phyloP scores from a whole-genome alignment of 2,888 invertebrate species.

The Agrotis exclamationis region DNA sequence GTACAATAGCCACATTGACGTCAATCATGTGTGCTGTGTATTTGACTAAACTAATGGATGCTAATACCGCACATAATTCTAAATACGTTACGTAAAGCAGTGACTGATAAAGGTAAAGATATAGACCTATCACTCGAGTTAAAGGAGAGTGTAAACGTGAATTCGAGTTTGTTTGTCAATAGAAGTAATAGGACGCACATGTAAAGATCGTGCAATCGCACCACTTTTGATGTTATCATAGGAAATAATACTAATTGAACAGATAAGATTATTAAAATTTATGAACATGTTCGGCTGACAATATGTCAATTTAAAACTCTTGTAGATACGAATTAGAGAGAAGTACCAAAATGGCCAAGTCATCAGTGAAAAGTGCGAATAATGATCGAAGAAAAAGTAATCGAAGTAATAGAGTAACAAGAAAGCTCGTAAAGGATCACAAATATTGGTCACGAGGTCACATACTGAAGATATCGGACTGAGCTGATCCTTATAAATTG shows the following conservation, averaged over 20 bases:
- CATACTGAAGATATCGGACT: background rate
- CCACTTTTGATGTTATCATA: constrained; percentile 17
- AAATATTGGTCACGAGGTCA: background rate
- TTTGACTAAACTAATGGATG: constrained; percentile 62
- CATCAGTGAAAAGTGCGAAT: no score
- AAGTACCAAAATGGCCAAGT: no score
- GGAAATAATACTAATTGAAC: constrained; percentile 19
- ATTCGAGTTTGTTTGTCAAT: constrained; percentile 34
- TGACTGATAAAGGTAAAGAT: constrained; percentile 44
- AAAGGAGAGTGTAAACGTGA: constrained; percentile 11
- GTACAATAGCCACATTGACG: constrained; percentile 61
- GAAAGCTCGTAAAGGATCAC: background rate
- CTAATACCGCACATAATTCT: constrained; percentile 58
- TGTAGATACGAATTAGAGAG: background rate
- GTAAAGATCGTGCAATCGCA: constrained; percentile 13
- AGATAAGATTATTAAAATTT: constrained; percentile 22
- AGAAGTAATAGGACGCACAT: constrained; percentile 23
- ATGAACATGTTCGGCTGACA: background rate
- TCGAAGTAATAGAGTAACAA: background rate
- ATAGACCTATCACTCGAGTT: constrained; percentile 18
- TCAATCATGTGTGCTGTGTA: constrained; percentile 55
- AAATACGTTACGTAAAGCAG: constrained; percentile 50
- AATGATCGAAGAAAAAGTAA: no score
- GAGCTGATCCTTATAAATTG: constrained; percentile 25
- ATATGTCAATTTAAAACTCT: background rate